Percentiles rank a stretch among this genome's conserved stretches.
These are phyloP conservation scores for Tragelaphus imberbis DNA, from an alignment of 2,113 vertebrate species.

Conservation along the genomic window DNA sequence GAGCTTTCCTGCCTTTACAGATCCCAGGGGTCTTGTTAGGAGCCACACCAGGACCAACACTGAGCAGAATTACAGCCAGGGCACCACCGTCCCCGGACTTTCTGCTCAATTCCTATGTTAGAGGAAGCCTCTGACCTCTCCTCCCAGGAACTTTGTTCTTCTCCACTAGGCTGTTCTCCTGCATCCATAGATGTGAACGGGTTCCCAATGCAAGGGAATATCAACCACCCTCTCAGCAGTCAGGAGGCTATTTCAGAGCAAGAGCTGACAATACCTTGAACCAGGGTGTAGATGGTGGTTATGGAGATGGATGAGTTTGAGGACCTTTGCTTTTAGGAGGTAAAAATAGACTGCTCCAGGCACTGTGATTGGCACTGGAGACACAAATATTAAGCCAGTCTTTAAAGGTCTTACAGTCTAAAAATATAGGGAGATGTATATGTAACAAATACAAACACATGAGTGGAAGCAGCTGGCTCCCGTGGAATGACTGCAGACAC, in stretches of 20 bases:
- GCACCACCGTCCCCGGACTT: rapidly evolving
- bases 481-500: neutral
- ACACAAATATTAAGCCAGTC: neutral
- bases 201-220: neutral
- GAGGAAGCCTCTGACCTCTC: neutral
- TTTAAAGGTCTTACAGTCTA: neutral
- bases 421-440: neutral
- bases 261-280: neutral
- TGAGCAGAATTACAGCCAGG: neutral
- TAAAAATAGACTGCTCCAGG: neutral
- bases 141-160: neutral
- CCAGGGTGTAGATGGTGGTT: neutral
- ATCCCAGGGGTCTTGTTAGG: neutral
- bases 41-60: neutral
- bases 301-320: neutral
- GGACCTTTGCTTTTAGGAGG: neutral
- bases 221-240: neutral
- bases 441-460: neutral
- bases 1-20: neutral
- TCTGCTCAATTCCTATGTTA: neutral
- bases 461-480: neutral
- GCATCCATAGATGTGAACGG: neutral
- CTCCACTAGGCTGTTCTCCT: neutral
- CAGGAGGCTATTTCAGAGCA: neutral
- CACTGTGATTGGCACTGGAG: neutral